phyloP scores from a whole-genome alignment of 2,113 vertebrate species.

The Podilymbus podiceps region DNA sequence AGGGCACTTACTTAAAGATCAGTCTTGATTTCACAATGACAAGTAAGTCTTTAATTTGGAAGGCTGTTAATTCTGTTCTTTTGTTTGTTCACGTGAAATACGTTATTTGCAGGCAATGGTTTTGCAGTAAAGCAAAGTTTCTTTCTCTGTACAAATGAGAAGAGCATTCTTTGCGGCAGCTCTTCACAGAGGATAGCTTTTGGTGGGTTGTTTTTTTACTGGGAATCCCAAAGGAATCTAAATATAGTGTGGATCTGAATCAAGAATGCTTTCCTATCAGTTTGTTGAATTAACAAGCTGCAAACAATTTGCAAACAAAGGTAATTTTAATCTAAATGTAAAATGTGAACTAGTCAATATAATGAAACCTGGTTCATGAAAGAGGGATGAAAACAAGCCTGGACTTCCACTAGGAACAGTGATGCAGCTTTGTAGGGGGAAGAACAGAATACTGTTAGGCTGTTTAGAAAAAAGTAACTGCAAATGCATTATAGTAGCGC shows the following conservation, averaged over 20 bases:
- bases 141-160: neutral
- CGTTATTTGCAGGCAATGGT: neutral
- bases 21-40: neutral
- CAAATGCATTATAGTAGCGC: neutral
- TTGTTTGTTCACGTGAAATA: neutral
- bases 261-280: neutral
- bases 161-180: neutral
- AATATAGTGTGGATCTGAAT: neutral
- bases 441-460: neutral
- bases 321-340: neutral
- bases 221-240: neutral
- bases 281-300: neutral
- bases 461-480: neutral
- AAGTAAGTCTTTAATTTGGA: neutral
- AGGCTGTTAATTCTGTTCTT: neutral
- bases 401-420: neutral
- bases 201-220: too few species aligned
- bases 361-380: neutral
- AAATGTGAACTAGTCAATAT: neutral
- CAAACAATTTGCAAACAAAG: neutral
- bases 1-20: neutral
- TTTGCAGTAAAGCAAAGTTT: neutral
- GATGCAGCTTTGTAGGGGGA: neutral
- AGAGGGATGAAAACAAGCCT: neutral
- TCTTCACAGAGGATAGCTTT: neutral